phyloP scores from a whole-genome alignment of 2,797 vertebrate genomes.

The Sebastes elongatus region DNA sequence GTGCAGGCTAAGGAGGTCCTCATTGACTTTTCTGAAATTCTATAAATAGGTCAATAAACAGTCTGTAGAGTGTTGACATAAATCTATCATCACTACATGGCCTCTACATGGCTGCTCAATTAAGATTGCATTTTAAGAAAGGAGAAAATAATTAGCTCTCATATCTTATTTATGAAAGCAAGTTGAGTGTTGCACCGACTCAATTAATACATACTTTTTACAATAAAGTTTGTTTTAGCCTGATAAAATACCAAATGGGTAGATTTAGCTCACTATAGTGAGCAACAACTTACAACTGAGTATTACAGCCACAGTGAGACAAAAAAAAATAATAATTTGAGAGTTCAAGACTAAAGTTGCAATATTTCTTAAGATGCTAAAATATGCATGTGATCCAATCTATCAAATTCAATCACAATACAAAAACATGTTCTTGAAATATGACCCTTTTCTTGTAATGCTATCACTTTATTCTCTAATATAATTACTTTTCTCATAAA shows the following conservation, averaged over 20 bases:
- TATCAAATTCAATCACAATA: background rate
- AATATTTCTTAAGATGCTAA: background rate
- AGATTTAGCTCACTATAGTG: background rate
- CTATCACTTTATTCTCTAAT: background rate
- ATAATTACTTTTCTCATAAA: too few relatives aligned
- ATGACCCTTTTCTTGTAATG: background rate
- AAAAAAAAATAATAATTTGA: background rate
- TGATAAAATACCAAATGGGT: background rate
- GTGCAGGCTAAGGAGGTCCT: background rate
- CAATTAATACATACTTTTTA: background rate
- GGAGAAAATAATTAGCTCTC: background rate
- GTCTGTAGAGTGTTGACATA: background rate
- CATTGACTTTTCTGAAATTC: background rate
- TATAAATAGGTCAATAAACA: background rate
- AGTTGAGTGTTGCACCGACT: background rate
- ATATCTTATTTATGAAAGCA: background rate
- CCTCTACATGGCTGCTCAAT: background rate
- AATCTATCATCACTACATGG: background rate
- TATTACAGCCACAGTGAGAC: too few relatives aligned
- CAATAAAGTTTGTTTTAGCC: background rate
- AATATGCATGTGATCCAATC: background rate
- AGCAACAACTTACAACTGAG: background rate
- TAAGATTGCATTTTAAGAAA: background rate
- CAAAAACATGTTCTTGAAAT: background rate
- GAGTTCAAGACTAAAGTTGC: background rate